Percentiles rank a stretch among this genome's conserved stretches.
These are phyloP conservation scores for Mnemiopsis leidyi DNA, from an alignment of 37 sponge, comb jelly and placozoan genomes.

Conservation along the genomic window DNA sequence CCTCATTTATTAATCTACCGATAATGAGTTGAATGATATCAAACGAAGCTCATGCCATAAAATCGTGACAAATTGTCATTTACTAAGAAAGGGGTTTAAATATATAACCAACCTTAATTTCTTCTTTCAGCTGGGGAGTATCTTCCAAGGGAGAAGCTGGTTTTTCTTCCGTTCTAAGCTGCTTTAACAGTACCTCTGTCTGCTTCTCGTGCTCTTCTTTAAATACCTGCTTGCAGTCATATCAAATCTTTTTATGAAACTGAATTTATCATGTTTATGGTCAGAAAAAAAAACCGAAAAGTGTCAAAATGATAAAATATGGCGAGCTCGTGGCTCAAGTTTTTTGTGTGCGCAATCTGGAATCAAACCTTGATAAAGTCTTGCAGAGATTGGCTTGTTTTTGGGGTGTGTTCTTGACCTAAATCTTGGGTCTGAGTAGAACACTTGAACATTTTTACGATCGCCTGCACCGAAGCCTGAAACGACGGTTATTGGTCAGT, in stretches of 20 bases:
- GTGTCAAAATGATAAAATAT: no score
- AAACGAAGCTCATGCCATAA: no score
- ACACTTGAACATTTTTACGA: slow-evolving; percentile 46
- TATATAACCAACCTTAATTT: slow-evolving; percentile 22
- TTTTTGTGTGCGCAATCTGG: no score
- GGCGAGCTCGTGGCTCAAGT: no score
- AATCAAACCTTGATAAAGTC: slow-evolving; percentile 35
- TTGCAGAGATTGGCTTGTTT: neutral
- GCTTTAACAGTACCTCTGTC: slow-evolving; percentile 33
- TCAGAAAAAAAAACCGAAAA: no score
- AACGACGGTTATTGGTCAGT: no score
- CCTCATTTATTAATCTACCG: no score
- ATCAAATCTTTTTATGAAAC: no score
- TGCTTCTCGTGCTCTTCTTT: slow-evolving; percentile 63
- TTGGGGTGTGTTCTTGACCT: neutral
- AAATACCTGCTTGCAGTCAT: slow-evolving; percentile 63
- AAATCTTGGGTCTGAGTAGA: slow-evolving; percentile 28
- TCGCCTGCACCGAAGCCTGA: slow-evolving; percentile 49
- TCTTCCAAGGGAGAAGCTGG: neutral
- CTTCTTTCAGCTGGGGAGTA: neutral
- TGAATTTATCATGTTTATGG: no score
- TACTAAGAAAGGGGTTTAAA: no score
- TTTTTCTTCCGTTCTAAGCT: slow-evolving; percentile 33
- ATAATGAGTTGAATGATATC: no score
- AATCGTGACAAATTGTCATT: no score